Conservation (phyloP, 1,140 invertebrate genomes). For the Zaprionus capensis region DNA sequence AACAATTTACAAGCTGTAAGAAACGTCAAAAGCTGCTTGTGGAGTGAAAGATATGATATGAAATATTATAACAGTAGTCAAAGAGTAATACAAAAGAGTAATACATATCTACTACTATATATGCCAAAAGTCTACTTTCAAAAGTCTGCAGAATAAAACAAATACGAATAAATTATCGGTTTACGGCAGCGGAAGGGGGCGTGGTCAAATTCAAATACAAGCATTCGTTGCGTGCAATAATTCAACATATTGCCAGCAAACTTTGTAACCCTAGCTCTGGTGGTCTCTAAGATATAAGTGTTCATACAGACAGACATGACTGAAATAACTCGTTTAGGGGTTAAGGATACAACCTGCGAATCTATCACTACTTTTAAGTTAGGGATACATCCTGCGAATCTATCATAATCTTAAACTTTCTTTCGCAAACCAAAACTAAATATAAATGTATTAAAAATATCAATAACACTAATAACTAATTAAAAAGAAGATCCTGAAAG, state of each 20-base stretch:
- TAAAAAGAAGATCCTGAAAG: slow-evolving; percentile 43
- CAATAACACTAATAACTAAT: too few species aligned
- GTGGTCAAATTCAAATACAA: background rate
- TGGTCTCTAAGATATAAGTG: background rate
- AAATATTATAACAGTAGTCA: background rate
- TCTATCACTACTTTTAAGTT: too few species aligned
- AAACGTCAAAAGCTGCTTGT: background rate
- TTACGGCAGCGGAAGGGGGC: background rate
- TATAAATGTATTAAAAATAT: background rate
- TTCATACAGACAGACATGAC: background rate
- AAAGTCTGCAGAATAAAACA: too few species aligned
- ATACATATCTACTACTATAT: too few species aligned
- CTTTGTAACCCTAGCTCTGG: background rate
- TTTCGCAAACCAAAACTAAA: background rate
- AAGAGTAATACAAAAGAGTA: background rate
- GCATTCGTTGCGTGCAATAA: background rate
- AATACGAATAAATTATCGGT: background rate
- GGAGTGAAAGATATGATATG: background rate
- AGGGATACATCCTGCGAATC: too few species aligned
- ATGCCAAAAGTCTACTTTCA: too few species aligned
- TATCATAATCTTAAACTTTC: background rate
- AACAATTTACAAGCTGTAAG: slow-evolving; percentile 42
- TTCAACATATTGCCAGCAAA: background rate
- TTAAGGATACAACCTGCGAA: too few species aligned
- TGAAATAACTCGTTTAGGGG: background rate